phyloP scores from a whole-genome alignment of 2,113 vertebrate genomes.

The Sakesphorus luctuosus region DNA sequence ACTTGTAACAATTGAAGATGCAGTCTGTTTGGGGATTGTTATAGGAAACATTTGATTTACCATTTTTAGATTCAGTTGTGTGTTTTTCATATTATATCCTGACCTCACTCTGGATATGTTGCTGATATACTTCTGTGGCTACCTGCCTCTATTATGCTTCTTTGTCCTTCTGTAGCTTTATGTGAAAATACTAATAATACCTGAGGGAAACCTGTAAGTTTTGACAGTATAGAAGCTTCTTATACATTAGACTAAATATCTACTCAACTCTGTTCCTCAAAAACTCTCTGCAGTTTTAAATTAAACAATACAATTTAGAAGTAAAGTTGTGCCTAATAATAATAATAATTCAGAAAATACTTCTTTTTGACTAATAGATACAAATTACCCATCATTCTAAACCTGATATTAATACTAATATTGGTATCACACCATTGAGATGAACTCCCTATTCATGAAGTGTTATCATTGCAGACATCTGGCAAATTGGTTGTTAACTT shows the following conservation, averaged over 20 bases:
- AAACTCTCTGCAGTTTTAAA: conserved; percentile 53
- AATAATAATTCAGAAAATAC: conserved; percentile 59
- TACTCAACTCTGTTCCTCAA: conserved; percentile 38
- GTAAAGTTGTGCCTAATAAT: conserved; percentile 28
- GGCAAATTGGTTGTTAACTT: conserved; percentile 75
- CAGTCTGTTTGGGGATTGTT: not conserved
- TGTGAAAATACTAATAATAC: conserved; percentile 5
- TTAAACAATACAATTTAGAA: conserved; percentile 59
- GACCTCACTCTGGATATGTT: not conserved
- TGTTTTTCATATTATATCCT: not conserved
- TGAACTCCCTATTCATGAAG: conserved; percentile 54
- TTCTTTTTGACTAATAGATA: conserved; percentile 68
- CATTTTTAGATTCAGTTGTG: not conserved
- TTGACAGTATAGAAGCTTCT: not conserved
- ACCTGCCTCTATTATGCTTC: not conserved
- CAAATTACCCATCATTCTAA: conserved; percentile 60
- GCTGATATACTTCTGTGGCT: not conserved
- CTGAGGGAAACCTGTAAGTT: not conserved
- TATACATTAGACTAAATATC: conserved; percentile 39
- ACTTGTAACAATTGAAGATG: not conserved
- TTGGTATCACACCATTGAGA: conserved; percentile 48
- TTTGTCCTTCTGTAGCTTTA: conserved; percentile 9
- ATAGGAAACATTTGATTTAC: conserved; percentile 20
- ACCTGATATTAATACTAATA: conserved; percentile 66
- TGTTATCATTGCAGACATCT: conserved; percentile 66